Percentiles rank a stretch among this genome's conserved stretches.
These are phyloP conservation scores for Rhimphoctona megacephalus DNA, from an alignment of 2,888 invertebrate genomes.

Conservation along the genomic window DNA sequence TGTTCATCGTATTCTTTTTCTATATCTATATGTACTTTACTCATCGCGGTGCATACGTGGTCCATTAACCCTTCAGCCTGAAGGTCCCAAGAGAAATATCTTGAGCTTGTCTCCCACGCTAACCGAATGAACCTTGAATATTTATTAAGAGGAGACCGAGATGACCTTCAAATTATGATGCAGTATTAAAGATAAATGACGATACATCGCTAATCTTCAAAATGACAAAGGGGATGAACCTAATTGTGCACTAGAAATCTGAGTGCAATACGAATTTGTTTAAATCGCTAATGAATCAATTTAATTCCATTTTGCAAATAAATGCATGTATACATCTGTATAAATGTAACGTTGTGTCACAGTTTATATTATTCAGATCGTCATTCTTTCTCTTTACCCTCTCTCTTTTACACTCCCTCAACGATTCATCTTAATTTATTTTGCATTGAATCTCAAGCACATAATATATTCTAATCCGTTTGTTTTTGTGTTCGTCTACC, in stretches of 20 bases:
- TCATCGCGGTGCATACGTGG: conserved; percentile 59
- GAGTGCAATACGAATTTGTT: neutral
- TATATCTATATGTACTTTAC: conserved; percentile 30
- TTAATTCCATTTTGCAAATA: neutral
- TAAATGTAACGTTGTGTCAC: neutral
- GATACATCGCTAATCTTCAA: neutral
- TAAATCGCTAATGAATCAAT: neutral
- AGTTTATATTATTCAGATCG: conserved; percentile 46
- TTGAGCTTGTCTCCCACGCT: conserved; percentile 65
- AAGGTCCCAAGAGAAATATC: conserved; percentile 63
- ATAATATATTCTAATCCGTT: conserved; percentile 55
- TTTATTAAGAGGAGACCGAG: conserved; percentile 41
- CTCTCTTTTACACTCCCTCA: neutral
- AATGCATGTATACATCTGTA: neutral
- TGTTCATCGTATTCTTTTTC: conserved; percentile 37
- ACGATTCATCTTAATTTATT: conserved; percentile 1
- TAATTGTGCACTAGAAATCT: neutral
- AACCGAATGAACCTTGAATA: conserved; percentile 59
- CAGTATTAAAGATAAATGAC: conserved; percentile 17
- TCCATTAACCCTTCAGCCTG: conserved; percentile 66
- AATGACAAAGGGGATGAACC: neutral
- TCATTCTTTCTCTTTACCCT: neutral
- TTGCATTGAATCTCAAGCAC: conserved; percentile 3
- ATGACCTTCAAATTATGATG: conserved; percentile 40
- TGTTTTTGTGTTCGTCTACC: conserved; percentile 60